Percentiles rank a stretch among this genome's conserved stretches.
These are phyloP conservation scores for Scrobipalpa costella DNA, from an alignment of 2,888 invertebrate genomes.

Conservation along the genomic window DNA sequence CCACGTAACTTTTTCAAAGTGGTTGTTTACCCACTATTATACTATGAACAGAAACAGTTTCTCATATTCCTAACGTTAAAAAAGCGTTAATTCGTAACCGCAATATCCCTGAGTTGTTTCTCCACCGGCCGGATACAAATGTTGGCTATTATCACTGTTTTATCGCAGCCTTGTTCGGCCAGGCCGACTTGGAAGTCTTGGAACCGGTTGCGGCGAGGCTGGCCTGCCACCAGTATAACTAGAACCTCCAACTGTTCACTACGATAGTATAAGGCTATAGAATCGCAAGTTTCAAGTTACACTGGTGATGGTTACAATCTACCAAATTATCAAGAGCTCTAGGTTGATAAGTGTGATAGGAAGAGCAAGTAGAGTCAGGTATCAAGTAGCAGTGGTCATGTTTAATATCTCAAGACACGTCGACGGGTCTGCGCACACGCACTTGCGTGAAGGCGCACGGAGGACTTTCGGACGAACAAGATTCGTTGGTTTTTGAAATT, in stretches of 20 bases:
- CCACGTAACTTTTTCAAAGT: no score
- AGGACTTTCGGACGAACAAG: conserved; percentile 36
- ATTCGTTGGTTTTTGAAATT: conserved; percentile 38
- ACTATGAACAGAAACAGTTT: neutral
- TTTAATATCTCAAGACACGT: conserved; percentile 32
- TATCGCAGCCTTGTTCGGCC: conserved; percentile 61
- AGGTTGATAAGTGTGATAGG: neutral
- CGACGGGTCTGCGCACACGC: conserved; percentile 33
- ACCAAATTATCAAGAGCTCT: neutral
- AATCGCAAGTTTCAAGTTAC: conserved; percentile 35
- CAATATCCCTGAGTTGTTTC: conserved; percentile 35
- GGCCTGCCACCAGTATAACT: conserved; percentile 43
- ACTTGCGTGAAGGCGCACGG: conserved; percentile 33
- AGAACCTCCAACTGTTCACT: conserved; percentile 20
- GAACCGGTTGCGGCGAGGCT: conserved; percentile 64
- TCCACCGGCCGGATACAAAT: conserved; percentile 45
- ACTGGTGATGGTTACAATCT: conserved; percentile 36
- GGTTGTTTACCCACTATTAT: neutral
- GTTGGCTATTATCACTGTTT: conserved; percentile 55
- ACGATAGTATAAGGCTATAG: no score
- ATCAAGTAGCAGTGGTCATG: conserved; percentile 39
- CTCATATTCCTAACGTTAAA: neutral
- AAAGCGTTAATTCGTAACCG: conserved; percentile 19
- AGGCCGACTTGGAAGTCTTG: conserved; percentile 53
- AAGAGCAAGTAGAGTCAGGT: neutral